Evolutionary conservation across 2,113 vertebrate genomes (phyloP), one percentile per base, ranked within the genome.

Genomic region (Tonatia bakeri): DNA sequence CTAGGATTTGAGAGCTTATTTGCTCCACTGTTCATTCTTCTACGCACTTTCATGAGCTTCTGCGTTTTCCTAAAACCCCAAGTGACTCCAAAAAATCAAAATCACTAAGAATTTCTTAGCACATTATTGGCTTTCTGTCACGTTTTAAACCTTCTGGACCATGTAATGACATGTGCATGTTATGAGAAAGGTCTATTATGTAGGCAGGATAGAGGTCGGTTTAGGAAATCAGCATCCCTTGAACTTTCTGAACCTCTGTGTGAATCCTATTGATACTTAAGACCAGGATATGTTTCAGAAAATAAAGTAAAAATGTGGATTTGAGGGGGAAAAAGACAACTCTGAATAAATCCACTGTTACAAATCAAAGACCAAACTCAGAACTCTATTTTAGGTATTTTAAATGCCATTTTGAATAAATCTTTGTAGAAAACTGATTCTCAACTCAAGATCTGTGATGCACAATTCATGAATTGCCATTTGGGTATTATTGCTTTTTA

Each of bases 151-250:
- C 5, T 77, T 79, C 87, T 93, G 94, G 85, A 87, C 95, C 85
- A 95, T 90, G 97, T 96, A 97, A 95, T 97, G 90, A 45, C 88
- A 95, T 95, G 52, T 85, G 40, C 97, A 97, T 97, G 97, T 92
- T 85, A 64, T 90, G 96, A 96, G 0, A 14, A 96, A 64, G 61
- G 90, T 47, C 76, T 94, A 95, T 96, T 95, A 93, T 0, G 67
- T 82, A 85, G 59, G 90, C 0, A 67, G 86, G 54, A 95, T 64
- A 73, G 83, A 97, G 92, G 83, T 96, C 88, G 87, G 82, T 97
- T 95, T 96, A 97, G 40, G 65, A 96, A 97, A 97, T 91, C 19
- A 83, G 73, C 85, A 69, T 95, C 1, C 15, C 47, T 28, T 5
- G 20, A 64, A 64, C 0, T 87, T 95, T 90, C 61, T 92, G 87